phyloP scores from a whole-genome alignment of 2,113 vertebrate species.

The Carassius gibelio region DNA sequence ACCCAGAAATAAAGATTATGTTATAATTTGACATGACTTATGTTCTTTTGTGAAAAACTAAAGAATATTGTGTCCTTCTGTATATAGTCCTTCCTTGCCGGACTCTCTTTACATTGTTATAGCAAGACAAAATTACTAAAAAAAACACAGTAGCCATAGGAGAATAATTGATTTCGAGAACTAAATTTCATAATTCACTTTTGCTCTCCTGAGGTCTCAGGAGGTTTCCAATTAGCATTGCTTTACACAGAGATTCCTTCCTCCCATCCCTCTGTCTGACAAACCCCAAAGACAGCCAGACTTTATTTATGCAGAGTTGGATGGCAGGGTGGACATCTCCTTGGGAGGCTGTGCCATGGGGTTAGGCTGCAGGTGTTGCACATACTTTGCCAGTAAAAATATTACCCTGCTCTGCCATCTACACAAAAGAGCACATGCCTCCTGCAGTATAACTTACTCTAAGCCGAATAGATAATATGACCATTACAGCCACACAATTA shows the following conservation, averaged over 20 bases:
- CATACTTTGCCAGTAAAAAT: conserved; percentile 54
- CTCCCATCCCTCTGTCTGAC: neutral
- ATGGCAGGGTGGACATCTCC: conserved; percentile 20
- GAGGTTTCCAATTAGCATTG: conserved; percentile 9
- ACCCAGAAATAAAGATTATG: neutral
- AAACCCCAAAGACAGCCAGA: conserved; percentile 1
- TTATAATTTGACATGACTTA: neutral
- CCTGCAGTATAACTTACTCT: conserved; percentile 41
- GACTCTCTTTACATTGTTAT: neutral
- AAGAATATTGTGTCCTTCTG: neutral
- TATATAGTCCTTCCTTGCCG: neutral
- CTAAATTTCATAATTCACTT: conserved; percentile 9
- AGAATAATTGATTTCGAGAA: neutral
- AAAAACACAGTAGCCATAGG: neutral
- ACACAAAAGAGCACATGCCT: conserved; percentile 34
- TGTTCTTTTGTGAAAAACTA: neutral
- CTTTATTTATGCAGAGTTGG: neutral
- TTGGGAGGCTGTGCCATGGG: conserved; percentile 35
- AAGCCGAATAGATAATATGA: conserved; percentile 29
- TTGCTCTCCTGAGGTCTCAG: neutral
- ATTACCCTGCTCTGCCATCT: conserved; percentile 38
- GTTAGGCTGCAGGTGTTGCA: conserved; percentile 64
- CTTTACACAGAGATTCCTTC: neutral
- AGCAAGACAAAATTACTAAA: neutral
- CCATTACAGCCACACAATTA: neutral